Conservation (phyloP, 2,797 vertebrate species). For the Tokudaia tokunoshimensis region DNA sequence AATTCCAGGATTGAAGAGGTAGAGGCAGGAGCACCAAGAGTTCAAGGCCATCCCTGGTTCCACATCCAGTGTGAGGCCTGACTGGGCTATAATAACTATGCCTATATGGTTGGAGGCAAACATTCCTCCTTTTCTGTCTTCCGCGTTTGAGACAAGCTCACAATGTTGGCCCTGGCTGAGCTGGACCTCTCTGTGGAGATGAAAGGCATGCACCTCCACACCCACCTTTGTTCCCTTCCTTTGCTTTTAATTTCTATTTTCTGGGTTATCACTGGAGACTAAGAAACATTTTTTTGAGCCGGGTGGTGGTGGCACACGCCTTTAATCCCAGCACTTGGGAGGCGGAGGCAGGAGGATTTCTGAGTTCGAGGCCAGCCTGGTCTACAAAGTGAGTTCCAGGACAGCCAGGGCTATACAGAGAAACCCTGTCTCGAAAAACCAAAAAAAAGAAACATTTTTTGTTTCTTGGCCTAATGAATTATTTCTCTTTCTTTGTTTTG, state of each 20-base stretch:
- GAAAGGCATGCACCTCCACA: no score
- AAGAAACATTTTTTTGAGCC: not conserved
- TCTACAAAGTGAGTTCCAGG: no score
- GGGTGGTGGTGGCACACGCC: no score
- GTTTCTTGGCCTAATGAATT: not conserved
- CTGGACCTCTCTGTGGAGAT: not conserved
- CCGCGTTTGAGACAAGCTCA: not conserved
- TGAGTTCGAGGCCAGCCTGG: no score
- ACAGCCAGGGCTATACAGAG: no score
- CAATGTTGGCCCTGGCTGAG: not conserved
- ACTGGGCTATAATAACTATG: not conserved
- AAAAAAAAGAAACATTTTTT: not conserved
- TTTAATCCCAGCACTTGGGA: no score
- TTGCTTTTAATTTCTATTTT: constrained; percentile 31
- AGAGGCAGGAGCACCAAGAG: not conserved
- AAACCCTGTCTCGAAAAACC: no score
- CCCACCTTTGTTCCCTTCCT: not conserved
- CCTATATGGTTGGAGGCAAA: not conserved
- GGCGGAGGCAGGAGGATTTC: no score
- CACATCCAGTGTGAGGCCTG: not conserved
- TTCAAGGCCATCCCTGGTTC: not conserved
- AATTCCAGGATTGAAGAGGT: not conserved
- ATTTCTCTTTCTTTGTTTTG: not conserved
- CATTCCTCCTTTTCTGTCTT: not conserved
- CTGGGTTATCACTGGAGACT: not conserved